Percentiles rank a stretch among this genome's conserved stretches.
These are phyloP conservation scores for Notocelia uddmanniana DNA, from an alignment of 2,888 invertebrate species.

Conservation along the genomic window DNA sequence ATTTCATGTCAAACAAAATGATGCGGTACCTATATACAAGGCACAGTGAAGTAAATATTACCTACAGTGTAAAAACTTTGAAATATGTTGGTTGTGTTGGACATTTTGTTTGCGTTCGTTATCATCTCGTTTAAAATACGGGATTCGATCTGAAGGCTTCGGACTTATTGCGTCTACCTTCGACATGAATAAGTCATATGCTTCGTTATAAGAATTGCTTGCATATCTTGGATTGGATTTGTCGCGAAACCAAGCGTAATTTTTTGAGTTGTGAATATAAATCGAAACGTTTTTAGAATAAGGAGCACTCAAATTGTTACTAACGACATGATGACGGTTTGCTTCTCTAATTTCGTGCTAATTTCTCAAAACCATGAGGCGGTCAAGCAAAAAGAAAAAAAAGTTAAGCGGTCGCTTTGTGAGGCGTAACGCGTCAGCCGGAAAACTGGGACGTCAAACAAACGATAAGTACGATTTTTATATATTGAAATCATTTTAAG, in stretches of 20 bases:
- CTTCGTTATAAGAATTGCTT: slow-evolving; percentile 80
- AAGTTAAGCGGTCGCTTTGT: slow-evolving; percentile 16
- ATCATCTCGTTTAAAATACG: slow-evolving; percentile 78
- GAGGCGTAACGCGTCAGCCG: neutral
- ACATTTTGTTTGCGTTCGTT: slow-evolving; percentile 58
- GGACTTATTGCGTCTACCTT: slow-evolving; percentile 77
- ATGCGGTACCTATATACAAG: no score
- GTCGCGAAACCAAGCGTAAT: slow-evolving; percentile 46
- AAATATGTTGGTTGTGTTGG: slow-evolving; percentile 2
- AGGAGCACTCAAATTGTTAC: slow-evolving; percentile 31
- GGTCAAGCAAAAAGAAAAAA: slow-evolving; percentile 23
- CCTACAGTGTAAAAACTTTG: slow-evolving; percentile 22
- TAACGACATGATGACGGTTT: slow-evolving; percentile 21
- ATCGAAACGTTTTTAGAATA: slow-evolving; percentile 7
- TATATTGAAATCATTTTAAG: neutral
- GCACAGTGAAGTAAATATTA: slow-evolving; percentile 23
- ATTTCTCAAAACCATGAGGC: slow-evolving; percentile 36
- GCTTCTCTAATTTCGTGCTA: slow-evolving; percentile 23
- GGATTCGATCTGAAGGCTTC: slow-evolving; percentile 66
- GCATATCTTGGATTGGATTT: slow-evolving; percentile 54
- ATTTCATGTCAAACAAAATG: no score
- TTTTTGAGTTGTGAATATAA: slow-evolving; percentile 27
- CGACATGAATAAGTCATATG: slow-evolving; percentile 81
- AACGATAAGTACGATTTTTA: neutral
- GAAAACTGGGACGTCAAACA: slow-evolving; percentile 6